These are phyloP conservation scores for Bombus ignitus DNA, from an alignment of 1,140 invertebrate species.

Conservation along the genomic window DNA sequence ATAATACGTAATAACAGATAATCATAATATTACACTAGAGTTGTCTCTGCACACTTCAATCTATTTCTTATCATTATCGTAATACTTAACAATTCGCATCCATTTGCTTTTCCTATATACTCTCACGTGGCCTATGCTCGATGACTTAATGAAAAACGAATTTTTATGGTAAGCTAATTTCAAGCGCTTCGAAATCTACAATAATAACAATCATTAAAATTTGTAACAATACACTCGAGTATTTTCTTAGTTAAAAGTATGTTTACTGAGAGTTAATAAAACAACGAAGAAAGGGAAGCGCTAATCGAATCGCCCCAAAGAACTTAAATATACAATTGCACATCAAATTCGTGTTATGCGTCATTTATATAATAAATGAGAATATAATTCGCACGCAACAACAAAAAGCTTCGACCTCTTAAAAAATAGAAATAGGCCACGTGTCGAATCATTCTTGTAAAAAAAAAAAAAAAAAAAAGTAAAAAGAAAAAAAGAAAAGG, in stretches of 20 bases:
- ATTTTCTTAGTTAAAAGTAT: slow-evolving; percentile 10
- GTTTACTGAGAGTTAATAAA: slow-evolving; percentile 2
- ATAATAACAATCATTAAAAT: slow-evolving; percentile 21
- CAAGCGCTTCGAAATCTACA: slow-evolving; percentile 15
- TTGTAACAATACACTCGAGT: slow-evolving; percentile 6
- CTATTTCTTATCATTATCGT: slow-evolving; percentile 41
- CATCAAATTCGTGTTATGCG: slow-evolving; percentile 33
- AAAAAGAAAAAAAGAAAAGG: neutral
- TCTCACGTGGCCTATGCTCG: slow-evolving; percentile 37
- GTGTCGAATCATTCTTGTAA: neutral
- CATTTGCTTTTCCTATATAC: neutral
- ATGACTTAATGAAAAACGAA: slow-evolving; percentile 15
- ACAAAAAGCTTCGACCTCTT: neutral
- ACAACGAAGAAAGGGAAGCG: neutral
- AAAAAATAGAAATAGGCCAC: slow-evolving; percentile 35
- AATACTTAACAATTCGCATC: slow-evolving; percentile 63
- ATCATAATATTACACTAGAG: slow-evolving; percentile 50
- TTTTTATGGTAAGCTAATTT: slow-evolving; percentile 2
- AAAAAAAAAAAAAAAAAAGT: neutral
- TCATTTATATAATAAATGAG: slow-evolving; percentile 2
- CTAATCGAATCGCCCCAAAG: neutral
- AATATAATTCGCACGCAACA: slow-evolving; percentile 12
- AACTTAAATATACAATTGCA: slow-evolving; percentile 64
- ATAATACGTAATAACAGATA: slow-evolving; percentile 63
- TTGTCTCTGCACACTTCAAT: slow-evolving; percentile 9